Conservation (phyloP, 2,797 vertebrate species). For the Thripadectes ignobilis region DNA sequence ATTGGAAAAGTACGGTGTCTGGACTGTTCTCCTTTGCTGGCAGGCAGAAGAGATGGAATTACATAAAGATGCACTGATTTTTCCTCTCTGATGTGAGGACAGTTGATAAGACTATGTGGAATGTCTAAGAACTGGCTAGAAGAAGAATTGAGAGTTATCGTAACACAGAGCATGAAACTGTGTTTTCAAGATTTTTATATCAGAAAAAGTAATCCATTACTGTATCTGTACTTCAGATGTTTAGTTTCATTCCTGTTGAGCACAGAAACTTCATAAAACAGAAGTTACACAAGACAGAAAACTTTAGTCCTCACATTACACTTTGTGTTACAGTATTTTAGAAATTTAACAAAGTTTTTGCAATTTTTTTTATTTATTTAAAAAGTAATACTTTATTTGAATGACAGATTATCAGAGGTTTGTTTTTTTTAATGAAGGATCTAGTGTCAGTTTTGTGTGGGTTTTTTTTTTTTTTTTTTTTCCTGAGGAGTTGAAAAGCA, state of each 20-base stretch:
- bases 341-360: neutral
- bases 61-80: neutral
- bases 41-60: neutral
- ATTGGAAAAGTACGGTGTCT: neutral
- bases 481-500: neutral
- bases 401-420: neutral
- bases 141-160: neutral
- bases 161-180: neutral
- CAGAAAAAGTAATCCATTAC: neutral
- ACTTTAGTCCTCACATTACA: too few species aligned
- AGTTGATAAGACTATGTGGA: neutral
- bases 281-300: neutral
- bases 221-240: neutral
- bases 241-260: neutral
- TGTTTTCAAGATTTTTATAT: constrained; percentile 1
- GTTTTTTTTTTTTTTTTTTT: neutral
- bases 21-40: neutral
- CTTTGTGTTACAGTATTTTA: neutral
- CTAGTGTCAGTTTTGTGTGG: neutral
- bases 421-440: neutral
- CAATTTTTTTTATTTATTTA: neutral
- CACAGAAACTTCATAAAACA: neutral
- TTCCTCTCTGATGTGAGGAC: neutral
- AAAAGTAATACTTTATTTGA: neutral
- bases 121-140: neutral